phyloP scores from a whole-genome alignment of 2,113 vertebrate genomes.

The Odocoileus virginianus region DNA sequence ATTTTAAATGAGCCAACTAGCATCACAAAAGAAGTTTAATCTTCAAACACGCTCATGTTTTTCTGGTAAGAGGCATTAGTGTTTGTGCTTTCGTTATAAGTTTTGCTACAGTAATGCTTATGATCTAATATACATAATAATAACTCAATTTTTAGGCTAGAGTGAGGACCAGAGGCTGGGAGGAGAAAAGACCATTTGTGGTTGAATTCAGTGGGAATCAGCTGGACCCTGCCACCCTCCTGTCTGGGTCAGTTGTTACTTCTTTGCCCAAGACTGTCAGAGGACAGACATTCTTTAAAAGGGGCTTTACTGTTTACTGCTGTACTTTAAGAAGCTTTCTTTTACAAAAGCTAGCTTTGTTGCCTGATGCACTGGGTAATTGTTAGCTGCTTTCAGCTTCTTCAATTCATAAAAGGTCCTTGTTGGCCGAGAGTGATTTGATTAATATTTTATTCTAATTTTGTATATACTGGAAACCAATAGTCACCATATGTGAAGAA shows the following conservation, averaged over 20 bases:
- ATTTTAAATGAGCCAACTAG: constrained; percentile 23
- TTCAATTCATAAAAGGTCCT: constrained; percentile 31
- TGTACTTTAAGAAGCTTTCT: constrained; percentile 43
- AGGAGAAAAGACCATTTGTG: neutral
- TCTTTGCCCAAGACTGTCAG: neutral
- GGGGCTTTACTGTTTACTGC: neutral
- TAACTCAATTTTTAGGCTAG: neutral
- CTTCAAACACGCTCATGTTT: neutral
- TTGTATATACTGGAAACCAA: neutral
- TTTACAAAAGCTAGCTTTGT: constrained; percentile 26
- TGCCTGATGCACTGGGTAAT: neutral
- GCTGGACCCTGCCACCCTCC: neutral
- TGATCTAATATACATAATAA: constrained; percentile 35
- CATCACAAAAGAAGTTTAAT: constrained; percentile 27
- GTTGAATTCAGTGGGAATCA: neutral
- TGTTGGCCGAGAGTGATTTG: neutral
- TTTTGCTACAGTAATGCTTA: neutral
- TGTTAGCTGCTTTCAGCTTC: constrained; percentile 13
- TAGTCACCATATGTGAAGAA: constrained; percentile 3
- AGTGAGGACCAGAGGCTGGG: neutral
- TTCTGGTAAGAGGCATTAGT: neutral
- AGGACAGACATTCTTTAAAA: neutral
- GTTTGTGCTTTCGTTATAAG: neutral
- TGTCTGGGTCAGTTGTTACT: constrained; percentile 8
- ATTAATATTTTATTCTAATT: constrained; percentile 32